These are phyloP conservation scores for Heliconius ismenius DNA, from an alignment of 2,888 invertebrate species.

Conservation along the genomic window DNA sequence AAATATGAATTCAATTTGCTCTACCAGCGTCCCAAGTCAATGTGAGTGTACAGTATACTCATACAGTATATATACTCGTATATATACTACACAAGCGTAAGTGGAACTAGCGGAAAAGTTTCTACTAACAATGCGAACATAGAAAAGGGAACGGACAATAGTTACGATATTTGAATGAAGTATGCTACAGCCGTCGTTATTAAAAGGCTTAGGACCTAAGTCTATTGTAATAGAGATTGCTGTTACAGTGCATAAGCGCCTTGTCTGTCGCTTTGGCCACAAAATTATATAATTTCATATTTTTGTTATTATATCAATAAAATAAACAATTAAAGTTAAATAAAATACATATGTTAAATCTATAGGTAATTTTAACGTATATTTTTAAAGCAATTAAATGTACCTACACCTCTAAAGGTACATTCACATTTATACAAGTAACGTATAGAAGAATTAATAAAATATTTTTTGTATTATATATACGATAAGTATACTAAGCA, in stretches of 20 bases:
- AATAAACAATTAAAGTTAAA: neutral
- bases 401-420: neutral
- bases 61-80: too few species aligned
- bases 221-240: slow-evolving; percentile 36
- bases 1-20: neutral
- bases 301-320: neutral
- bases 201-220: slow-evolving; percentile 39
- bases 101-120: slow-evolving; percentile 20
- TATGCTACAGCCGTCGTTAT: slow-evolving; percentile 31
- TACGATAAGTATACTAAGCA: neutral
- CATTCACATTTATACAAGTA: neutral
- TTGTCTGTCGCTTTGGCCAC: slow-evolving; percentile 6
- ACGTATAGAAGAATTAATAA: neutral
- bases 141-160: slow-evolving; percentile 13
- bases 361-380: neutral
- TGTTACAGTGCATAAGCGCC: slow-evolving; percentile 28
- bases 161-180: slow-evolving; percentile 25
- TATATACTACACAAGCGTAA: neutral
- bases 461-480: neutral
- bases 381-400: too few species aligned
- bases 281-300: neutral
- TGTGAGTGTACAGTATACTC: neutral
- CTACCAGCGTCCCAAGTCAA: slow-evolving; percentile 1
- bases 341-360: neutral
- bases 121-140: slow-evolving; percentile 10